These are phyloP conservation scores for Pelagia noctiluca DNA, from an alignment of 30 jellyfish, hydroid and myxozoan species.

Conservation along the genomic window DNA sequence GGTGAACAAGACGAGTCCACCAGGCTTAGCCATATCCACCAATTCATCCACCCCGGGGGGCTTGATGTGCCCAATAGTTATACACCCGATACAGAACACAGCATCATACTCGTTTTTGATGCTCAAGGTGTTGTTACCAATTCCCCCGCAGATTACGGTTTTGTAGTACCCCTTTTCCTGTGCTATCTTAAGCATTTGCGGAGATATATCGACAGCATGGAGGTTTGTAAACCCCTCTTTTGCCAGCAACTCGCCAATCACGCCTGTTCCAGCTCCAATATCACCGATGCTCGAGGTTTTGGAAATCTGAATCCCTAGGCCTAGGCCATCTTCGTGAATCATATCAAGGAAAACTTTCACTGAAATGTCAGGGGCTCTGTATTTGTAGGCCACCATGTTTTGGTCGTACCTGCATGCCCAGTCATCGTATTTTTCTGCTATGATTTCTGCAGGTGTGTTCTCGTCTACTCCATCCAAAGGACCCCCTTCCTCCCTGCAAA, in stretches of 20 bases:
- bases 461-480: neutral
- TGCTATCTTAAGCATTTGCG: neutral
- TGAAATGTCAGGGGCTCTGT: neutral
- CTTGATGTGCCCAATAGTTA: neutral
- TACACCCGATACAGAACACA: neutral
- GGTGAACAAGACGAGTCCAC: neutral
- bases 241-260: neutral
- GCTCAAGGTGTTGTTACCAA: neutral
- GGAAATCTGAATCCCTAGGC: no score
- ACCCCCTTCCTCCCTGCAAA: neutral
- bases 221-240: neutral
- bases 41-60: neutral
- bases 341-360: neutral
- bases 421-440: neutral
- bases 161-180: neutral
- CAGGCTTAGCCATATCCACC: neutral
- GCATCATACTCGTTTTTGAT: neutral
- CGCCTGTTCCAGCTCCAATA: neutral
- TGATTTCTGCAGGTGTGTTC: neutral
- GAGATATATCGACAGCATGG: neutral
- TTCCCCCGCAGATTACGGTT: neutral
- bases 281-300: no score
- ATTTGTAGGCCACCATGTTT: neutral
- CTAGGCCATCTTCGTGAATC: neutral
- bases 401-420: neutral